A percentile compares a stretch with the other conserved stretches of the same genome.
Conservation (phyloP, 2,113 vertebrate genomes). For the Arizona elegans region DNA sequence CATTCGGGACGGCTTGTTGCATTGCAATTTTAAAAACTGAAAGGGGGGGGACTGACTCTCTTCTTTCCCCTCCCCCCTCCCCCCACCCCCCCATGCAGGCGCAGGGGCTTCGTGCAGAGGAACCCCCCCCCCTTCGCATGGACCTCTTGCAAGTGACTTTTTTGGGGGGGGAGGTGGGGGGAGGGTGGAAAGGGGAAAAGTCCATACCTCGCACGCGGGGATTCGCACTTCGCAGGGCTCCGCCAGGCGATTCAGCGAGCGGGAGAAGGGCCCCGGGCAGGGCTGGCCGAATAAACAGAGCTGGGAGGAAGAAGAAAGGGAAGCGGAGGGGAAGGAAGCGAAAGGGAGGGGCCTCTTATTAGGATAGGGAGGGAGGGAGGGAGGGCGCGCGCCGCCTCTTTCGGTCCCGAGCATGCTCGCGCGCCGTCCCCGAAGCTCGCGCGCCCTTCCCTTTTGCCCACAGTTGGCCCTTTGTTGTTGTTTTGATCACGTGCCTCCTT, state of each 20-base stretch:
- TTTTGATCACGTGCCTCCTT: neutral
- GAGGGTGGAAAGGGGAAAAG: neutral
- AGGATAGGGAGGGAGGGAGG: neutral
- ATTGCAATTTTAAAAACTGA: neutral
- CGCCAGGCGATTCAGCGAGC: neutral
- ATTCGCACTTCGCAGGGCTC: neutral
- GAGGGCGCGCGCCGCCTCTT: neutral
- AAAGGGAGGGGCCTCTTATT: neutral
- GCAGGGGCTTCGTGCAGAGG: neutral
- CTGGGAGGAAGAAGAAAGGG: accelerated
- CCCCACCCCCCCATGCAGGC: neutral
- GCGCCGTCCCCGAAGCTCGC: neutral
- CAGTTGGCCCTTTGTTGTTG: neutral
- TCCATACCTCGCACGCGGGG: neutral
- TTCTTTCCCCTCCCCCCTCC: neutral
- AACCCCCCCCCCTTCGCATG: neutral
- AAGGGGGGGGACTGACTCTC: too few species aligned
- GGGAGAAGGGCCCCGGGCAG: neutral
- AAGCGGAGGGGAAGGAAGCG: neutral
- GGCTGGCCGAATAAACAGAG: neutral
- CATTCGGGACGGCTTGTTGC: too few species aligned
- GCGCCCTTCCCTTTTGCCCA: neutral
- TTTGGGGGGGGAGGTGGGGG: too few species aligned
- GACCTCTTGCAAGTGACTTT: neutral
- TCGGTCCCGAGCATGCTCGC: neutral